These are phyloP conservation scores for Sebastes reedi DNA, from an alignment of 2,797 vertebrate genomes.

Conservation along the genomic window DNA sequence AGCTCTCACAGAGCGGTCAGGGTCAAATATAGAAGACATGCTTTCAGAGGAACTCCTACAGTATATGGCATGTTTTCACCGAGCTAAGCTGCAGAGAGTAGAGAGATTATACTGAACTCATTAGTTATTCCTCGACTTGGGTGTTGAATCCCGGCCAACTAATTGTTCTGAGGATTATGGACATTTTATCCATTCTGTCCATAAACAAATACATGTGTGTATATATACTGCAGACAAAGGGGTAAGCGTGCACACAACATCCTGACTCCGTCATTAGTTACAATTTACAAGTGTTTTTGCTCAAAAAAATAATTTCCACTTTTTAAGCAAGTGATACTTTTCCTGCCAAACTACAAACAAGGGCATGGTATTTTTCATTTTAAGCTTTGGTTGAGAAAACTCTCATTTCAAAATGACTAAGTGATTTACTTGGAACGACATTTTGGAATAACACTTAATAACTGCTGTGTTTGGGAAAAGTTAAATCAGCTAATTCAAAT, in stretches of 20 bases:
- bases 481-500: neutral
- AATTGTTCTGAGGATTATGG: conserved; percentile 1
- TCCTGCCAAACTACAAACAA: neutral
- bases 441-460: neutral
- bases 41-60: conserved; percentile 29
- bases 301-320: neutral
- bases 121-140: conserved; percentile 14
- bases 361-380: neutral
- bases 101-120: conserved; percentile 21
- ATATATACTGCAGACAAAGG: neutral
- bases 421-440: neutral
- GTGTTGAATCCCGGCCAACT: conserved; percentile 21
- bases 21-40: conserved; percentile 39
- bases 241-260: neutral
- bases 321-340: neutral
- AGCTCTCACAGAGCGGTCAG: conserved; percentile 45
- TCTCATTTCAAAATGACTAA: neutral
- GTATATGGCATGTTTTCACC: conserved; percentile 33
- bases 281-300: neutral
- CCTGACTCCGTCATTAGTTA: neutral
- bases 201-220: neutral
- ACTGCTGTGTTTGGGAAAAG: neutral
- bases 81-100: conserved; percentile 35
- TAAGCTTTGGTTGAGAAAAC: neutral
- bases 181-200: conserved; percentile 1